Conservation (phyloP, 2,113 vertebrate species). For the Mormyrus iriodes region DNA sequence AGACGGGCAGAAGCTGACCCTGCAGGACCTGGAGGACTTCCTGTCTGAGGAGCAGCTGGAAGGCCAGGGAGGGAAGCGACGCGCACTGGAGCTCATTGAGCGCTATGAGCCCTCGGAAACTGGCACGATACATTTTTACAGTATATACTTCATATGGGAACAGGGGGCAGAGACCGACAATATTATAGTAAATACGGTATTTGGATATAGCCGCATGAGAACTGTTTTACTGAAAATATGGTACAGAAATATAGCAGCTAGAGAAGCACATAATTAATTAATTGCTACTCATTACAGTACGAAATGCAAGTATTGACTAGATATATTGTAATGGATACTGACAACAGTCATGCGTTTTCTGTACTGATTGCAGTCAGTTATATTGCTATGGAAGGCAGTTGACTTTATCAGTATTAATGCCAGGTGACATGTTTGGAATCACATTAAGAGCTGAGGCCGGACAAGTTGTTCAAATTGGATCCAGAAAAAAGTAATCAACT, state of each 20-base stretch:
- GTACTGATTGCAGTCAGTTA: not conserved
- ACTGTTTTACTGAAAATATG: not conserved
- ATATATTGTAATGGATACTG: not conserved
- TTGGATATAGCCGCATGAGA: not conserved
- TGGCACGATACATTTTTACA: slow-evolving; percentile 52
- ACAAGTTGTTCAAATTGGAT: not conserved
- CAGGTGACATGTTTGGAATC: not conserved
- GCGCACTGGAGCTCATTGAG: slow-evolving; percentile 73
- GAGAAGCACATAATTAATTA: not conserved
- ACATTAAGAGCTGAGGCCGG: not conserved
- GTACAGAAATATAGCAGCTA: not conserved
- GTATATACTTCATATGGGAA: not conserved
- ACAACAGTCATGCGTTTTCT: not conserved
- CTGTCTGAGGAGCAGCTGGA: slow-evolving; percentile 75
- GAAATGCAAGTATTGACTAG: not conserved
- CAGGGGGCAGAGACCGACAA: not conserved
- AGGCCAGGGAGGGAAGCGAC: slow-evolving; percentile 50
- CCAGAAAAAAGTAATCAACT: not conserved
- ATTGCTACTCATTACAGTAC: not conserved
- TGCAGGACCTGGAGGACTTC: slow-evolving; percentile 82
- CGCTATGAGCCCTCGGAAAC: slow-evolving; percentile 77
- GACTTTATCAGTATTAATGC: not conserved
- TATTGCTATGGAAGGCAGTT: not conserved
- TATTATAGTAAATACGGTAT: not conserved
- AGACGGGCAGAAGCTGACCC: slow-evolving; percentile 74